Evolutionary conservation across 2,888 invertebrate species (phyloP).

Genomic region (Lepidocyrtinus sp.): DNA sequence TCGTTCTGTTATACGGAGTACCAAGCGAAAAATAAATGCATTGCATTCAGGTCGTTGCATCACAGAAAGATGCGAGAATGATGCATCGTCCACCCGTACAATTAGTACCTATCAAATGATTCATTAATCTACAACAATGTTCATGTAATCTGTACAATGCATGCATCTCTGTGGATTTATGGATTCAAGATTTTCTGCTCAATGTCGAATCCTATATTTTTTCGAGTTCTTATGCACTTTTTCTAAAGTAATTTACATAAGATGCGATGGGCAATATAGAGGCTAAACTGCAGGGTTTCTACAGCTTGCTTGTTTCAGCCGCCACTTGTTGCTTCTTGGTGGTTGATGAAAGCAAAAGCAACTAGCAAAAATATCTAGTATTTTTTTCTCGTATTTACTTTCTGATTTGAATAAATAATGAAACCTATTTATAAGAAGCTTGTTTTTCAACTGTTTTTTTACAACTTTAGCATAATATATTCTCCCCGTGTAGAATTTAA

Average conservation of each 20-base stretch:
- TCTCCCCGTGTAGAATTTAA: too few relatives aligned
- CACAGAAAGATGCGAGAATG: not conserved
- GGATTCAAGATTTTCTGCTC: not conserved
- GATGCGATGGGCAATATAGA: not conserved
- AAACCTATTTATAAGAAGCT: not conserved
- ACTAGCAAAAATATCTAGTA: not conserved
- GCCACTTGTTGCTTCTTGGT: conserved; percentile 8
- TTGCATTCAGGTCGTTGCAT: conserved; percentile 33
- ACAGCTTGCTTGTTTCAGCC: not conserved
- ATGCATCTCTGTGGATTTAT: too few relatives aligned
- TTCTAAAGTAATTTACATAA: conserved; percentile 8
- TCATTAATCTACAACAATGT: not conserved
- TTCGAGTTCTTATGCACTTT: conserved; percentile 14
- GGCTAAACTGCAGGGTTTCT: not conserved
- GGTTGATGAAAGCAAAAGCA: not conserved
- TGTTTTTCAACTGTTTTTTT: too few relatives aligned
- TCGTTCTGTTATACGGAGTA: not conserved
- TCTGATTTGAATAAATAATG: not conserved
- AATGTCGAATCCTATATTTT: not conserved
- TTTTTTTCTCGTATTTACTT: not conserved
- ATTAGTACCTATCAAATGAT: not conserved
- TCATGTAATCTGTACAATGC: too few relatives aligned
- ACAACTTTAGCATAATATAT: too few relatives aligned
- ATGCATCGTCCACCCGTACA: not conserved
- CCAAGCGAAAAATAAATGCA: conserved; percentile 12